Evolutionary conservation across 2,888 invertebrate species (phyloP), one percentile per base, ranked within the genome.

Genomic region (Leptinotarsa juncta): DNA sequence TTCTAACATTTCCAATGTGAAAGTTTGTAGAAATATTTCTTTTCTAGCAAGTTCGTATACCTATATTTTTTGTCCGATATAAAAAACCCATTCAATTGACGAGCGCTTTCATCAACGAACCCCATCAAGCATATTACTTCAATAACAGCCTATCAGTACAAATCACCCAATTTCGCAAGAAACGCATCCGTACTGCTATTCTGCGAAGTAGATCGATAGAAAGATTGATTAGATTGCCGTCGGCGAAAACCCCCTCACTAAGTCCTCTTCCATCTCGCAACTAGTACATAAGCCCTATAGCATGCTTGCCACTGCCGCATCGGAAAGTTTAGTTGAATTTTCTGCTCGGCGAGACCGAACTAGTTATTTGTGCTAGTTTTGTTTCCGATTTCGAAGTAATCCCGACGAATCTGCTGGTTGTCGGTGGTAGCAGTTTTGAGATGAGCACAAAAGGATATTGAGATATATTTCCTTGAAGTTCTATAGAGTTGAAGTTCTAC

Each of bases 221-320:
- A 57, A 62, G 42, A 62, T 62, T 62, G 32, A 62, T 62, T 62
- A 42, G 42, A 62, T 62, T 62, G 42, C 62, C 42, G 26, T 32
- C 42, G 16, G 32, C 62, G 62, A 62, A 32, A 62, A 62, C 62
- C 62, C n/a, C 7, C 42, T 18, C 62, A n/a, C 62, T 62, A 62
- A 62, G 26, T 32, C 62, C 10, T 62, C 32, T 42, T 42, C 62
- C 62, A 42, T 62, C 62, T 62, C 42, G 32, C 32, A 42, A 62
- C 62, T 62, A 42, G 62, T n/a, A 10, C 62, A 5, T 62, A 62
- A 62, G 42, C 62, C 42, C 42, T n/a, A 12, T 57, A 62, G 42
- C 62, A 62, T n/a, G 62, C 16, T 62, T n/a, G 14, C 42, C 62
- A n/a, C 62, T 62, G 62, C 42, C 5, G n/a, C 16, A 16, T 62